Conservation (phyloP, 2,113 vertebrate species). For the Leiothrix lutea region DNA sequence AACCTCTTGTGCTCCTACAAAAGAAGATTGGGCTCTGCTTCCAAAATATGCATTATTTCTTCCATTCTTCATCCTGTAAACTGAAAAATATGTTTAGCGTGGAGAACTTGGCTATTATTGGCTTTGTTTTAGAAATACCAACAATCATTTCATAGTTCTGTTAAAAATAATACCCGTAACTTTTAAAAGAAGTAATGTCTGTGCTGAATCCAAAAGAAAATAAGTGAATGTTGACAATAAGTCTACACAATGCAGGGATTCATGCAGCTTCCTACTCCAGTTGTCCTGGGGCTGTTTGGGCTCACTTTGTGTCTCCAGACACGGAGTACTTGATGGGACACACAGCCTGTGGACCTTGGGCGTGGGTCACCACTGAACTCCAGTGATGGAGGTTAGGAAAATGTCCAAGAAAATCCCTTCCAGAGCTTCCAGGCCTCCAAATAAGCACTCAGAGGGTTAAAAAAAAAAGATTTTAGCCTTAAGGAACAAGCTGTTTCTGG, state of each 20-base stretch:
- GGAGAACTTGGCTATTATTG: not conserved
- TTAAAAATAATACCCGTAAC: not conserved
- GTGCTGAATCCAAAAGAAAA: not conserved
- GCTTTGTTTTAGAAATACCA: slow-evolving; percentile 51
- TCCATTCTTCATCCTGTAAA: slow-evolving; percentile 31
- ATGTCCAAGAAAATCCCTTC: not conserved
- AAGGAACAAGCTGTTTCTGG: not conserved
- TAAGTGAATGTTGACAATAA: not conserved
- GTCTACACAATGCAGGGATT: not conserved
- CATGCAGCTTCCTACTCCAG: not conserved
- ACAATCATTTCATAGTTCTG: not conserved
- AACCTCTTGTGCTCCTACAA: slow-evolving; percentile 34
- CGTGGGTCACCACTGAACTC: fast-evolving
- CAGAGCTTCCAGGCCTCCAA: not conserved
- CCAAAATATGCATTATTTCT: slow-evolving; percentile 45
- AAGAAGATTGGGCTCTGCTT: slow-evolving; percentile 36
- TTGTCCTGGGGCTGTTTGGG: not conserved
- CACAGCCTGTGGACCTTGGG: not conserved
- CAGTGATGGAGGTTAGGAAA: no score
- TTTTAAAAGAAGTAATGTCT: not conserved
- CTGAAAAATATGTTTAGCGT: not conserved
- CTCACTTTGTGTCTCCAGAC: not conserved
- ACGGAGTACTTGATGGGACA: fast-evolving
- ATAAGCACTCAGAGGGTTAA: not conserved
- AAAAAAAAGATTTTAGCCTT: not conserved